These are phyloP conservation scores for Clarias pachynema DNA, from an alignment of 2,797 vertebrate genomes.

Conservation along the genomic window DNA sequence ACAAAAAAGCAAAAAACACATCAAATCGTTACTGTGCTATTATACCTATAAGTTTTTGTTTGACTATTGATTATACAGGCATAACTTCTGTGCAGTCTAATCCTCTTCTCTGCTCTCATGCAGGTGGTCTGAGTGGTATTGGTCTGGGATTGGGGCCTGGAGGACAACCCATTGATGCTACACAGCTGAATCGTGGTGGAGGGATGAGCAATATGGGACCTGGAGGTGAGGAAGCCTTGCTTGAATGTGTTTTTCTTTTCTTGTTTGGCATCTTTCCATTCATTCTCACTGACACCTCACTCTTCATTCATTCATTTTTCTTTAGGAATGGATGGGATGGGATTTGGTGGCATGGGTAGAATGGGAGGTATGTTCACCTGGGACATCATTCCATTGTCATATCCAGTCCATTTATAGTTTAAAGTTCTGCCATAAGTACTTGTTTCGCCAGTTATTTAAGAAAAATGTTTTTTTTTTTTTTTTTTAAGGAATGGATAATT, in stretches of 20 bases:
- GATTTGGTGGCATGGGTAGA: conserved; percentile 92
- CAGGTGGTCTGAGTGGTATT: conserved; percentile 95
- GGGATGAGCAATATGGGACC: conserved; percentile 92
- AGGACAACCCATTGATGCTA: conserved; percentile 94
- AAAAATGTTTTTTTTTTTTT: conserved; percentile 4
- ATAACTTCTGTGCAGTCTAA: neutral
- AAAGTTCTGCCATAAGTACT: neutral
- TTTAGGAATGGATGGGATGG: conserved; percentile 95
- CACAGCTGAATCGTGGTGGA: conserved; percentile 87
- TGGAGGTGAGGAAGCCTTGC: conserved; percentile 71
- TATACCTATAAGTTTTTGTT: neutral
- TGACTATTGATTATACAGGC: neutral
- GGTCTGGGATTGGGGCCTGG: conserved; percentile 95
- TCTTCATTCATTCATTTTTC: conserved; percentile 33
- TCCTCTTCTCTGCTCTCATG: neutral
- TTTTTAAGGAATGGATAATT: conserved; percentile 89
- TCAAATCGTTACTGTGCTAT: neutral
- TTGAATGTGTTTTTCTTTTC: neutral
- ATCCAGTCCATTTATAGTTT: neutral
- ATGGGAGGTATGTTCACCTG: conserved; percentile 85
- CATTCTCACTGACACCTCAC: neutral
- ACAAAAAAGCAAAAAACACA: too few species aligned
- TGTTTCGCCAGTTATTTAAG: neutral
- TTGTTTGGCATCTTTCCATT: conserved; percentile 1
- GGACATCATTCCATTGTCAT: conserved; percentile 24